Conservation (phyloP, 1,140 invertebrate genomes). For the Apis cerana region DNA sequence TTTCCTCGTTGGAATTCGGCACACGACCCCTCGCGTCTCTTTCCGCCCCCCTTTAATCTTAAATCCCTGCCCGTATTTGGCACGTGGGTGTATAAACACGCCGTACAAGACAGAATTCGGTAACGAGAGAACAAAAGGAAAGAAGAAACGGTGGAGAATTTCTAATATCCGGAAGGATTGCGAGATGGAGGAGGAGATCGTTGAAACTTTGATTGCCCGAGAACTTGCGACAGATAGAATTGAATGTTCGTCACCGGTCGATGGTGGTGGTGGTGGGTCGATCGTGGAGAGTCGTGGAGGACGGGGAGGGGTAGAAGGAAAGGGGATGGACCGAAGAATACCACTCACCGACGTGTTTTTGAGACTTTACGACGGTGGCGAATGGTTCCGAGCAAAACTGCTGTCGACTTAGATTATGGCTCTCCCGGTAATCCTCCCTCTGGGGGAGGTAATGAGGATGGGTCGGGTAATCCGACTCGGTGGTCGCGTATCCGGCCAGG, state of each 20-base stretch:
- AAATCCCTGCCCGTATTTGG: neutral
- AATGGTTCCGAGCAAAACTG: conserved; percentile 93
- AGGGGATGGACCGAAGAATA: conserved; percentile 26
- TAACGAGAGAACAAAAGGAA: neutral
- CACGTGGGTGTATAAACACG: conserved; percentile 1
- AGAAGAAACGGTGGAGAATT: no score
- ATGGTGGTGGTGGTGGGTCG: conserved; percentile 9
- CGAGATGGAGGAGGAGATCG: neutral
- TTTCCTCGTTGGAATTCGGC: neutral
- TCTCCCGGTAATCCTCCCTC: conserved; percentile 87
- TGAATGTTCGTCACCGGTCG: conserved; percentile 36
- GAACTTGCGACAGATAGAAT: conserved; percentile 51
- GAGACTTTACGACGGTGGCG: conserved; percentile 92
- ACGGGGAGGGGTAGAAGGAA: no score
- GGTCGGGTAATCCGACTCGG: conserved; percentile 91
- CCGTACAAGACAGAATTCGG: neutral
- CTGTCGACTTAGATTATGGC: conserved; percentile 90
- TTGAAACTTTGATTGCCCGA: no score
- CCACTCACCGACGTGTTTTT: conserved; percentile 90
- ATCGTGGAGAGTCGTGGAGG: neutral
- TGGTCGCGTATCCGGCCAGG: conserved; percentile 90
- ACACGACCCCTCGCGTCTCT: neutral
- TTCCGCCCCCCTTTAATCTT: neutral
- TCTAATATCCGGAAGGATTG: conserved; percentile 7
- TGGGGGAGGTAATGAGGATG: conserved; percentile 89